Evolutionary conservation across 2,888 invertebrate genomes (phyloP).

Genomic region (Phoenoteleia sp.): DNA sequence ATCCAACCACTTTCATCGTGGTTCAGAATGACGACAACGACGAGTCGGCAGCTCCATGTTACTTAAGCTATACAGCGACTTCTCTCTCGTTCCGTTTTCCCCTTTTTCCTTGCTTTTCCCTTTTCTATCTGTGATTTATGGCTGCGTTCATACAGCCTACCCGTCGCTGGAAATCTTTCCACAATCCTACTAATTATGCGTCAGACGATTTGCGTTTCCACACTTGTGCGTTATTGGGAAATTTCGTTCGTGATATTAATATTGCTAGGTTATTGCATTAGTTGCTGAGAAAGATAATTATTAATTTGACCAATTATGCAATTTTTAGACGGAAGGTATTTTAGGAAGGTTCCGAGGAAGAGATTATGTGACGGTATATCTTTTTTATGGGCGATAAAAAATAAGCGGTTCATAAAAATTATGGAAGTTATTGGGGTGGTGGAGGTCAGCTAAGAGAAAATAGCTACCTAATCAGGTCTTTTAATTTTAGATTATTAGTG

Average conservation of each 20-base stretch:
- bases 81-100: constrained; percentile 56
- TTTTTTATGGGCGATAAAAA: too few relatives aligned
- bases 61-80: constrained; percentile 72
- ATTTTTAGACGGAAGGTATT: too few relatives aligned
- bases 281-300: too few relatives aligned
- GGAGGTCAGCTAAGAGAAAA: too few relatives aligned
- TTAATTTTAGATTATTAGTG: too few relatives aligned
- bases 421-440: too few relatives aligned
- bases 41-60: constrained; percentile 78
- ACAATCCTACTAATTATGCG: constrained; percentile 58
- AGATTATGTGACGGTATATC: too few relatives aligned
- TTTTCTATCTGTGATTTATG: constrained; percentile 80
- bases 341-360: too few relatives aligned
- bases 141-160: constrained; percentile 78
- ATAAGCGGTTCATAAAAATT: too few relatives aligned
- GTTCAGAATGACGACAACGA: constrained; percentile 72
- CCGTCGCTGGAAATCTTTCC: constrained; percentile 64
- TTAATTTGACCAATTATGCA: too few relatives aligned
- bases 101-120: constrained; percentile 72
- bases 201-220: constrained; percentile 39
- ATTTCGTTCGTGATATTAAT: constrained; percentile 51
- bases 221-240: constrained; percentile 43
- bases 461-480: too few relatives aligned
- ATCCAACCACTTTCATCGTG: constrained; percentile 70
- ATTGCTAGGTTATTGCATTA: too few relatives aligned